A percentile compares a stretch with the other conserved stretches of the same genome.
Conservation (phyloP, 1,140 invertebrate genomes). For the Andricus grossulariae region DNA sequence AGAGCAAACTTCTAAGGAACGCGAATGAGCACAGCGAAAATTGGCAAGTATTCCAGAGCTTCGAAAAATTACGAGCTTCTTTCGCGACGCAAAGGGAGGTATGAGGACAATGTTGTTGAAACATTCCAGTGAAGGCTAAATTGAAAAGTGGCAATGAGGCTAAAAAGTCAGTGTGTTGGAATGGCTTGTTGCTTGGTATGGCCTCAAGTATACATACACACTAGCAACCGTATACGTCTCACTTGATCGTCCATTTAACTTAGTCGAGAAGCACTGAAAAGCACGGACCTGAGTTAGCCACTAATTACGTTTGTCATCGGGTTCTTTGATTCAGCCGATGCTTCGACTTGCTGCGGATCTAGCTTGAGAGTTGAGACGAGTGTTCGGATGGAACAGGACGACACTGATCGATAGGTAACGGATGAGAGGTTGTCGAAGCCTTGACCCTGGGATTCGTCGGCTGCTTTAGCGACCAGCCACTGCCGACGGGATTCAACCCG, state of each 20-base stretch:
- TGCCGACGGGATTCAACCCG: constrained; percentile 52
- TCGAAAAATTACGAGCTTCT: neutral
- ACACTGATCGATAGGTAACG: constrained; percentile 67
- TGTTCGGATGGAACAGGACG: constrained; percentile 27
- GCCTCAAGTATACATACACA: too few relatives aligned
- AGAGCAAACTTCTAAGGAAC: too few relatives aligned
- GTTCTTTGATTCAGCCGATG: constrained; percentile 37
- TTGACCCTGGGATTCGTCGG: constrained; percentile 61
- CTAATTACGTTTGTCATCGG: constrained; percentile 52
- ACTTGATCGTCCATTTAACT: constrained; percentile 36
- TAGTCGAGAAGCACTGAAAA: constrained; percentile 6
- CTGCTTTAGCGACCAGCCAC: constrained; percentile 57
- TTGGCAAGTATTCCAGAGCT: neutral
- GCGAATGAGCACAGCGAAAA: too few relatives aligned
- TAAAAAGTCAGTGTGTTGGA: neutral
- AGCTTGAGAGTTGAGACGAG: constrained; percentile 7
- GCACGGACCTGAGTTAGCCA: constrained; percentile 22
- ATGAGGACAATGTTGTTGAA: constrained; percentile 6
- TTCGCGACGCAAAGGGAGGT: neutral
- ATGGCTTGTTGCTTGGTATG: neutral
- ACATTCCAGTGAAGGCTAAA: neutral
- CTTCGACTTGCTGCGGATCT: constrained; percentile 9
- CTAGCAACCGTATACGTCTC: constrained; percentile 32
- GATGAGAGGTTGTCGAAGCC: constrained; percentile 64
- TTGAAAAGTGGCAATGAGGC: neutral